These are phyloP conservation scores for Monomorium pharaonis DNA, from an alignment of 1,140 invertebrate species.

Conservation along the genomic window DNA sequence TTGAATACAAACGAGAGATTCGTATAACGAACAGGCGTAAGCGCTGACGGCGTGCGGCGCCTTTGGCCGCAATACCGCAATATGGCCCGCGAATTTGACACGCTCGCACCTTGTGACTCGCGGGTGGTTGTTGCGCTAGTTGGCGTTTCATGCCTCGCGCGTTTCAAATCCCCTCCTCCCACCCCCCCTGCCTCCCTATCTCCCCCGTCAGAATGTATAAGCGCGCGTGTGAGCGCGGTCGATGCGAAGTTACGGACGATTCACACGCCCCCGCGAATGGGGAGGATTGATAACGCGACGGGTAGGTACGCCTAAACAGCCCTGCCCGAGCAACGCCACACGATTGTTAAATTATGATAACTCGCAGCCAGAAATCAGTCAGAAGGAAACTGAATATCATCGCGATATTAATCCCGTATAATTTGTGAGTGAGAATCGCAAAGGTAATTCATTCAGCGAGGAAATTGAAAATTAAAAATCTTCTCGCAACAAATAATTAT, in stretches of 20 bases:
- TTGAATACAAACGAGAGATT: slow-evolving; percentile 59
- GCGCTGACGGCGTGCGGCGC: slow-evolving; percentile 33
- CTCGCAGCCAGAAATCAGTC: not conserved
- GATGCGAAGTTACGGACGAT: slow-evolving; percentile 54
- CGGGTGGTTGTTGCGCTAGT: slow-evolving; percentile 28
- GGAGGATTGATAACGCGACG: slow-evolving; percentile 28
- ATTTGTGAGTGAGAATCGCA: not conserved
- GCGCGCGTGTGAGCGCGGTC: slow-evolving; percentile 29
- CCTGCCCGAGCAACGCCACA: not conserved
- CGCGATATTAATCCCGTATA: not conserved
- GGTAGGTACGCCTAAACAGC: slow-evolving; percentile 12
- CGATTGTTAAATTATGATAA: slow-evolving; percentile 43
- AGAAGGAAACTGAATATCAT: not conserved
- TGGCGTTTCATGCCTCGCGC: slow-evolving; percentile 49
- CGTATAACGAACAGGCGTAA: slow-evolving; percentile 35
- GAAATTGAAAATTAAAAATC: not conserved
- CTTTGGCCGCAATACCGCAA: slow-evolving; percentile 49
- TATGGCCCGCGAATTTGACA: slow-evolving; percentile 57
- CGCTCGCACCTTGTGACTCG: slow-evolving; percentile 46
- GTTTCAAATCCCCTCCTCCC: not conserved
- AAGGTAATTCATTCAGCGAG: not conserved
- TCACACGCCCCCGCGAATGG: slow-evolving; percentile 16
- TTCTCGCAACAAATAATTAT: not conserved
- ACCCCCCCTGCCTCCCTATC: too few species aligned
- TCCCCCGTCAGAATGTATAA: slow-evolving; percentile 19